Conservation (phyloP, 2,113 vertebrate genomes). For the Aphyosemion australe region DNA sequence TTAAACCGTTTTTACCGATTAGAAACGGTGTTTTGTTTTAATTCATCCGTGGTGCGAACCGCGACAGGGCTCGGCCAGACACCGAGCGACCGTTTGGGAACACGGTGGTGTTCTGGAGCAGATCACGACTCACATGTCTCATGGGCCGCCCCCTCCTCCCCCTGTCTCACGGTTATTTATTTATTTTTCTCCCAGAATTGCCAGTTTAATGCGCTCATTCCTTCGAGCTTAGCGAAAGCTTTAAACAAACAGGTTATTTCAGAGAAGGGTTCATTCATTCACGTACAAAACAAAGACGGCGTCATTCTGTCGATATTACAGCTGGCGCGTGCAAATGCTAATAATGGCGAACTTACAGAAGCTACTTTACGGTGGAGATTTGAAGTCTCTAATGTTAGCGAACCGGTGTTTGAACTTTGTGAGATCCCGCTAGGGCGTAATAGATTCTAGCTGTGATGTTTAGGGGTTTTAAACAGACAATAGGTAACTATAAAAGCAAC, state of each 20-base stretch:
- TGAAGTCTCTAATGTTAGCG: neutral
- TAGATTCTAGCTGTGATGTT: neutral
- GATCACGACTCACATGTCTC: constrained; percentile 72
- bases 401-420: neutral
- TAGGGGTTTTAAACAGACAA: neutral
- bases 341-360: constrained; percentile 11
- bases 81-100: neutral
- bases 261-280: neutral
- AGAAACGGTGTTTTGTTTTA: neutral
- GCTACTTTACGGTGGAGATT: neutral
- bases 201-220: neutral
- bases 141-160: constrained; percentile 32
- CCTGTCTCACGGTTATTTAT: neutral
- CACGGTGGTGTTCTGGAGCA: neutral
- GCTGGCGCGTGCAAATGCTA: constrained; percentile 7
- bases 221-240: neutral
- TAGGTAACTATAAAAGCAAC: constrained; percentile 41
- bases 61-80: constrained; percentile 7
- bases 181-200: neutral
- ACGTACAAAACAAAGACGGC: neutral
- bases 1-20: constrained; percentile 12
- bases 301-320: neutral
- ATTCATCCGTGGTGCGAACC: neutral
- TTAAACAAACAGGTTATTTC: neutral
- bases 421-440: neutral